Base-by-base conservation (phyloP, 2,888 invertebrate species). In the Nephrocerus scutellatus region DNA sequence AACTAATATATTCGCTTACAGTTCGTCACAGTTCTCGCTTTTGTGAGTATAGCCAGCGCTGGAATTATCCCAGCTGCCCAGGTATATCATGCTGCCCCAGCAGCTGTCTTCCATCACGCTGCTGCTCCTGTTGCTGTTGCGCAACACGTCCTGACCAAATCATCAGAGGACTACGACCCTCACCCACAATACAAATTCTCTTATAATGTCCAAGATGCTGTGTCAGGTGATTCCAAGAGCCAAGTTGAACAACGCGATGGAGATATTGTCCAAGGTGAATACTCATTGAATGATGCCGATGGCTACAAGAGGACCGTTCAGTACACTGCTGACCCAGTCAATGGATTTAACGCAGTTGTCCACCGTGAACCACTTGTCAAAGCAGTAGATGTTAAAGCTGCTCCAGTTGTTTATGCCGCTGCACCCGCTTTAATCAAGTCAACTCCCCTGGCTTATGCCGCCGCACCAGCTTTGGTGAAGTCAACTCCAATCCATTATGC, bases 301-400 rank as follows among this genome's bases (percentile, higher is more conserved):
- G 66, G 66, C 16, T 55, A 55, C 48, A 57, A 58, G 47, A 53
- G 64, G 33, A 61, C 55, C 34, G 64, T 65, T 7, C 55, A 58
- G 16, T 64, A 63, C 47, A 56, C 59, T 24, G 59, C 60, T 30
- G 63, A 65, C 44, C 49, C 57, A 46, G 47, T 60, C 32, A 59
- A 63, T 30, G 65, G 65, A 30, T 65, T 65, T 54, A 63, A 63
- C 39, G 63, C 65, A 37, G 60, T 65, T 18, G 65, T 65, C 23
- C 51, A 58, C 47, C 62, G 62, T 30, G 54, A 54, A 30, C 59
- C 59, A 33, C 51, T 61, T 10, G 54, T 50, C 30, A 54, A 55
- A 36, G 31, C 49, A 13, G 39, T 43, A 24, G 48, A 46, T 25
- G 50, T 48, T 21, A n/a, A n/a, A n/a, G n/a, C n/a, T n/a, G 46